phyloP scores from a whole-genome alignment of 1,140 invertebrate genomes.

The Sipha flava region DNA sequence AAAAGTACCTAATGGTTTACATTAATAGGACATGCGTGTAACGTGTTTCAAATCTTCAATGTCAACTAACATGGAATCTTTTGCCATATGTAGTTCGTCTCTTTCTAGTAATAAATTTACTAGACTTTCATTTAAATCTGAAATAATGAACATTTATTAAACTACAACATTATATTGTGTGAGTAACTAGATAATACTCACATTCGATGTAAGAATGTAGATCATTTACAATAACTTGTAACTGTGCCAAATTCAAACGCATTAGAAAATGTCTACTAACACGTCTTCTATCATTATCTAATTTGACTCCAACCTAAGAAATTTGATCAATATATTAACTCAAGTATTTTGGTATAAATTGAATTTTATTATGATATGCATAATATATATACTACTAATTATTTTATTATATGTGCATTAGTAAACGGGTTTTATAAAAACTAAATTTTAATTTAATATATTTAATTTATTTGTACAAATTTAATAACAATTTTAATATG shows the following conservation, averaged over 20 bases:
- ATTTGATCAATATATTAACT: conserved; percentile 20
- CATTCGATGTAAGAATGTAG: conserved; percentile 85
- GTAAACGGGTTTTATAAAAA: too few species aligned
- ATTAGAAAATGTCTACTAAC: conserved; percentile 73
- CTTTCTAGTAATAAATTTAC: conserved; percentile 78
- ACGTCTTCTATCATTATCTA: conserved; percentile 68
- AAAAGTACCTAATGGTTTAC: conserved; percentile 40
- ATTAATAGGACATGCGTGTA: conserved; percentile 60
- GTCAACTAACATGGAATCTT: conserved; percentile 94
- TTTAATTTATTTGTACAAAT: too few species aligned
- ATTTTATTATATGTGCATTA: too few species aligned
- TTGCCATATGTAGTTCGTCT: conserved; percentile 92
- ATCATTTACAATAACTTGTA: conserved; percentile 91
- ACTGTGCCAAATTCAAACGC: conserved; percentile 88
- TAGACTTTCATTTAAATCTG: conserved; percentile 74
- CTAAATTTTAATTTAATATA: too few species aligned
- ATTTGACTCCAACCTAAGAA: conserved; percentile 66
- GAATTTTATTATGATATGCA: too few species aligned
- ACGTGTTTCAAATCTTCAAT: conserved; percentile 78
- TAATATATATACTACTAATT: too few species aligned
- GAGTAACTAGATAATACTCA: conserved; percentile 41
- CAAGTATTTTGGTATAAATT: too few species aligned
- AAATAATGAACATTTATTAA: conserved; percentile 31
- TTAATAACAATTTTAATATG: too few species aligned
- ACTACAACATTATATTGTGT: too few species aligned